Percentiles rank a stretch among this genome's conserved stretches.
Conservation (phyloP, 1,140 invertebrate species). For the Calliphora vicina region DNA sequence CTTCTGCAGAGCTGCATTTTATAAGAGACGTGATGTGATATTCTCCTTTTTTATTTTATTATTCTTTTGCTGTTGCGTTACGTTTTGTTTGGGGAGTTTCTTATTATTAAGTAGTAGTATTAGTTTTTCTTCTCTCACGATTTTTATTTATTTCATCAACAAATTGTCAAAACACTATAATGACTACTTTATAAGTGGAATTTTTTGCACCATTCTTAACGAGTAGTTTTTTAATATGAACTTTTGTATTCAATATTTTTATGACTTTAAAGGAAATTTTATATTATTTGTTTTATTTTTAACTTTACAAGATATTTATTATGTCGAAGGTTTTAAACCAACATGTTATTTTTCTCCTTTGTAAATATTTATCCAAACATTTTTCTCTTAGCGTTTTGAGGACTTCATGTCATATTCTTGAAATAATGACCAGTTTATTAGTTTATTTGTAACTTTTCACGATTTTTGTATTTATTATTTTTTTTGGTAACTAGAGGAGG, state of each 20-base stretch:
- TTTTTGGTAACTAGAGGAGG: neutral
- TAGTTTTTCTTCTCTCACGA: neutral
- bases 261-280: no score
- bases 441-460: neutral
- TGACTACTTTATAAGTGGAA: neutral
- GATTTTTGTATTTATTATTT: neutral
- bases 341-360: neutral
- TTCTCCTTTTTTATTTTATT: neutral
- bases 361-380: neutral
- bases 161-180: neutral
- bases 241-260: neutral
- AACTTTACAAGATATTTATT: neutral
- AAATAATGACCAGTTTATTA: neutral
- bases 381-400: neutral
- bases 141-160: neutral
- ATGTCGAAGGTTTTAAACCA: no score
- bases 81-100: constrained; percentile 10
- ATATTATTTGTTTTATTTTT: neutral
- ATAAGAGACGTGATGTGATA: neutral
- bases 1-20: constrained; percentile 11
- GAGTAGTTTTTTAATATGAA: neutral
- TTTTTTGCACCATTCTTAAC: constrained; percentile 4
- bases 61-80: neutral
- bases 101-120: neutral
- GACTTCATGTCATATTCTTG: neutral